phyloP scores from a whole-genome alignment of 2,113 vertebrate species.

The Natator depressus region DNA sequence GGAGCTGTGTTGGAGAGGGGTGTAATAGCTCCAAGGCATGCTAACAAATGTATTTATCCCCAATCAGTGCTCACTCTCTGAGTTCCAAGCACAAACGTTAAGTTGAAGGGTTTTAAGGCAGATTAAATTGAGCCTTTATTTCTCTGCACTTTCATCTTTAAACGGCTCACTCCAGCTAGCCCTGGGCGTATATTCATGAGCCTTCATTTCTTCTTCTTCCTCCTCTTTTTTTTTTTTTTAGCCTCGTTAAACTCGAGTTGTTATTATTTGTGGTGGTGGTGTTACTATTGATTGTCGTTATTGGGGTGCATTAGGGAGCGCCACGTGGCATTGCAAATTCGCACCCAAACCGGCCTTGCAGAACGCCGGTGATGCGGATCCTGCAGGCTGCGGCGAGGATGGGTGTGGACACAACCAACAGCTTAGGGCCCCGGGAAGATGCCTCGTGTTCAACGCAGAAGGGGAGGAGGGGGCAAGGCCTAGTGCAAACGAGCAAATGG shows the following conservation, averaged over 20 bases:
- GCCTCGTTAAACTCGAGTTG: slow-evolving; percentile 82
- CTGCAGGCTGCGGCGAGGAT: not conserved
- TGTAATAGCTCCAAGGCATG: slow-evolving; percentile 95
- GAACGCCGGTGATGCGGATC: not conserved
- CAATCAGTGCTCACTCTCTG: slow-evolving; percentile 94
- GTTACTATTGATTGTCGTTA: slow-evolving; percentile 78
- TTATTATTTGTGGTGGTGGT: slow-evolving; percentile 74
- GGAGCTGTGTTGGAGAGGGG: slow-evolving; percentile 90
- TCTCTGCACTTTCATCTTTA: slow-evolving; percentile 99
- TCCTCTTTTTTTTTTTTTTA: not conserved
- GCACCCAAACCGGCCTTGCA: too few species aligned
- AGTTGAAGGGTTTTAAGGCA: slow-evolving; percentile 97
- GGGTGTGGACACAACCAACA: not conserved
- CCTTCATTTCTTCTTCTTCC: slow-evolving; percentile 65
- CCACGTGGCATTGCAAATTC: not conserved
- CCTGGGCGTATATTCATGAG: slow-evolving; percentile 92
- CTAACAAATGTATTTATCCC: slow-evolving; percentile 97
- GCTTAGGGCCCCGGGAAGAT: not conserved
- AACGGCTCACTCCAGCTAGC: slow-evolving; percentile 93
- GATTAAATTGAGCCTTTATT: slow-evolving; percentile 99
- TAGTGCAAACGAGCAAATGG: not conserved
- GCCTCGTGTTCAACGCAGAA: not conserved
- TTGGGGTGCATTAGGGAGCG: slow-evolving; percentile 55
- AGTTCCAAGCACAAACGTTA: slow-evolving; percentile 93
- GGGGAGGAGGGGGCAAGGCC: not conserved